phyloP scores from a whole-genome alignment of 2,797 vertebrate species.

The Sebastes trivittatus region DNA sequence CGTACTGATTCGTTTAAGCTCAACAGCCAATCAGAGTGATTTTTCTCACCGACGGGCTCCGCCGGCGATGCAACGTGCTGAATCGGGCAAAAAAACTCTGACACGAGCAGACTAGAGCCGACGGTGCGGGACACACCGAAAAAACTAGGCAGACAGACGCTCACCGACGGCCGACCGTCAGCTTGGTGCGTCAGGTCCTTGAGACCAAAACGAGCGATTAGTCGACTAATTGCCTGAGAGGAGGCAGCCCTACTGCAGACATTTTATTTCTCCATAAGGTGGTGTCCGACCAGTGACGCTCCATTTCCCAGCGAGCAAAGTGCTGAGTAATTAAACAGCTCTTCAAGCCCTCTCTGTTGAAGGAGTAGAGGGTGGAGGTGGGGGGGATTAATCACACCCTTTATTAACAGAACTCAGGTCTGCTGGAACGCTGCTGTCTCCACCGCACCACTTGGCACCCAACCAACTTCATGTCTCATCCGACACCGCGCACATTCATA shows the following conservation, averaged over 20 bases:
- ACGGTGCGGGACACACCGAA: too few relatives aligned
- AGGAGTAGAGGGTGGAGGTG: constrained; percentile 3
- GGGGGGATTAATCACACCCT: constrained; percentile 65
- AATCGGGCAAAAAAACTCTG: too few relatives aligned
- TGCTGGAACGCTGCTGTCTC: constrained; percentile 28
- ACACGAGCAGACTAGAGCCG: too few relatives aligned
- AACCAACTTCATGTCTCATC: constrained; percentile 37
- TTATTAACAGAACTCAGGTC: constrained; percentile 64
- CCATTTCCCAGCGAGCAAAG: constrained; percentile 26
- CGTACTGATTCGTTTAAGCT: too few relatives aligned
- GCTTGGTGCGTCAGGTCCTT: not conserved
- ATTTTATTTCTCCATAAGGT: not conserved
- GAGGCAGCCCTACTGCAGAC: not conserved
- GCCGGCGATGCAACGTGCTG: too few relatives aligned
- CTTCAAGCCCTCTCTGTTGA: constrained; percentile 45
- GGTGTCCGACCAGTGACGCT: constrained; percentile 38
- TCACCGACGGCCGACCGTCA: too few relatives aligned
- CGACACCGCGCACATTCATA: not conserved
- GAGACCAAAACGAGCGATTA: not conserved
- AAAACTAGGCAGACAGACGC: too few relatives aligned
- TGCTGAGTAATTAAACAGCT: constrained; percentile 70
- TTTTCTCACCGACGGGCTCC: too few relatives aligned
- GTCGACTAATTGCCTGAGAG: not conserved
- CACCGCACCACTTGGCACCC: constrained; percentile 32
- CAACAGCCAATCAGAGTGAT: too few relatives aligned